Percentiles rank a stretch among this genome's conserved stretches.
Conservation (phyloP, 1,140 invertebrate species). For the Drosophila obscura region DNA sequence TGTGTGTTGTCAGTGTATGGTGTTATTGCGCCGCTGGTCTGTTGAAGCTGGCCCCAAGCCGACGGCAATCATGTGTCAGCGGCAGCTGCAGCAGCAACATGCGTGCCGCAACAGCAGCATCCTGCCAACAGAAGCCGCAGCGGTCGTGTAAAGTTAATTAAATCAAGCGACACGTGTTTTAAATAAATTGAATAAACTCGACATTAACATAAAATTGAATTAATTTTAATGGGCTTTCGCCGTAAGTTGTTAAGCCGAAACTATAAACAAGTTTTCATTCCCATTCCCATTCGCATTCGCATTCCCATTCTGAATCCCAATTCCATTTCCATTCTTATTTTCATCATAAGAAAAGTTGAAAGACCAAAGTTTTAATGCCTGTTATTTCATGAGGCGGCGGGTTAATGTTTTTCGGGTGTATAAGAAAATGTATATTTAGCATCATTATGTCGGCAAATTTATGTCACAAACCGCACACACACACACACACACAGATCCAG, state of each 20-base stretch:
- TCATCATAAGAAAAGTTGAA: constrained; percentile 40
- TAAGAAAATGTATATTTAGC: constrained; percentile 16
- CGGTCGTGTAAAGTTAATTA: constrained; percentile 75
- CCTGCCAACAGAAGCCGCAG: constrained; percentile 43
- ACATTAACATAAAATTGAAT: constrained; percentile 56
- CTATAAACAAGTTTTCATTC: constrained; percentile 51
- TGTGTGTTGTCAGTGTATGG: constrained; percentile 34
- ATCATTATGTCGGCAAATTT: constrained; percentile 54
- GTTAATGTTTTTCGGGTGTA: constrained; percentile 28
- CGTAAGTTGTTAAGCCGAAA: constrained; percentile 43
- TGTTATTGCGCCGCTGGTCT: constrained; percentile 25
- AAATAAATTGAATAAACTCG: constrained; percentile 74
- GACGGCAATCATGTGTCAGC: constrained; percentile 38
- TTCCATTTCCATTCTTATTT: background rate
- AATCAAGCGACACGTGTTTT: constrained; percentile 80
- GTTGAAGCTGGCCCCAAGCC: constrained; percentile 1
- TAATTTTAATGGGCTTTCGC: constrained; percentile 55
- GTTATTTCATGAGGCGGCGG: background rate
- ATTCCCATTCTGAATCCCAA: background rate
- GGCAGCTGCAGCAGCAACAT: constrained; percentile 31
- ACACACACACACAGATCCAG: background rate
- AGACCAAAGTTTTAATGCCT: constrained; percentile 50
- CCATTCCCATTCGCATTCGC: background rate
- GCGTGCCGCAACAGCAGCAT: constrained; percentile 26
- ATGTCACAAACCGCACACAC: constrained; percentile 18